Percentiles rank a stretch among this genome's conserved stretches.
Evolutionary conservation across 1,140 invertebrate genomes (phyloP).

Genomic region (Drosophila nannoptera): DNA sequence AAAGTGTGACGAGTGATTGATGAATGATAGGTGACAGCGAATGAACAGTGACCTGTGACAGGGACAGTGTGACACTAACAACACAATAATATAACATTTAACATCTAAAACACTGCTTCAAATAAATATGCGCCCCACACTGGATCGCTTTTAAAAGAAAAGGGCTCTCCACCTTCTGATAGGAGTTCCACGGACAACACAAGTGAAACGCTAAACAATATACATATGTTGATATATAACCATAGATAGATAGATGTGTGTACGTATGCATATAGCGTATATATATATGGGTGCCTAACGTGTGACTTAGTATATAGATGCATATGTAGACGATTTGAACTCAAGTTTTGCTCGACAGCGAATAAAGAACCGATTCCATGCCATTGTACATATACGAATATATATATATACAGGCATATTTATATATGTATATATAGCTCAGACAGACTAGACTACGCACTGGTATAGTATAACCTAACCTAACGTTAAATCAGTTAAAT

Average conservation of each 20-base stretch:
- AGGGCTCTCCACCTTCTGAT: not conserved
- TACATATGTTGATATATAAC: not conserved
- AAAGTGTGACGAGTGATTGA: slow-evolving; percentile 53
- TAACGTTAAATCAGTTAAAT: slow-evolving; percentile 37
- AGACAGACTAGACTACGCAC: not conserved
- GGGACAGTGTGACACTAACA: slow-evolving; percentile 12
- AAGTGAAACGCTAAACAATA: not conserved
- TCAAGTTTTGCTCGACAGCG: slow-evolving; percentile 36
- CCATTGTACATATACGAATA: slow-evolving; percentile 1
- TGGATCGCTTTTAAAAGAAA: not conserved
- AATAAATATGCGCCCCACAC: not conserved
- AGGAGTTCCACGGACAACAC: not conserved
- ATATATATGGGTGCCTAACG: slow-evolving; percentile 14
- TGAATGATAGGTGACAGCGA: slow-evolving; percentile 33
- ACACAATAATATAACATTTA: slow-evolving; percentile 65
- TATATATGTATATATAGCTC: not conserved
- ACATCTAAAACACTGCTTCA: not conserved
- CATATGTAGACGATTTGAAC: slow-evolving; percentile 60
- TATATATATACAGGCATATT: not conserved
- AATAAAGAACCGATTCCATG: slow-evolving; percentile 5
- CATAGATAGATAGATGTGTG: slow-evolving; percentile 11
- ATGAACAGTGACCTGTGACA: slow-evolving; percentile 61
- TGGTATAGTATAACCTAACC: slow-evolving; percentile 22
- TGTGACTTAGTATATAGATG: slow-evolving; percentile 33
- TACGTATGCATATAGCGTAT: not conserved